A percentile compares a stretch with the other conserved stretches of the same genome.
Evolutionary conservation across 2,888 invertebrate genomes (phyloP).

Genomic region (Acanthosepion esculentum): DNA sequence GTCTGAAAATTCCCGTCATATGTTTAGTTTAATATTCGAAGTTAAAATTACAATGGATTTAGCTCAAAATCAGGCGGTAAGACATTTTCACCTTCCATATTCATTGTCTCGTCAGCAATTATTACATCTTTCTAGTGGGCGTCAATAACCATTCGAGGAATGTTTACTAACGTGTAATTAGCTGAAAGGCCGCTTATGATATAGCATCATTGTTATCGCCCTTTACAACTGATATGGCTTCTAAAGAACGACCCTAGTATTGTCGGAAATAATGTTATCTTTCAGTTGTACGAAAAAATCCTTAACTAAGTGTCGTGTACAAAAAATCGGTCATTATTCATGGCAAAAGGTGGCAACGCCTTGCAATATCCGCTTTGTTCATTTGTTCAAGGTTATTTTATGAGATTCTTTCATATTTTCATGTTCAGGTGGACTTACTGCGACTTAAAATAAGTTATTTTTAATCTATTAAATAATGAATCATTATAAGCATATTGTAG

Average conservation of each 20-base stretch:
- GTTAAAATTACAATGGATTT: not conserved
- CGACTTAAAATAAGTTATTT: no score
- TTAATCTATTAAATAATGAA: no score
- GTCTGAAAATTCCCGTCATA: no score
- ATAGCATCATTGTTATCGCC: not conserved
- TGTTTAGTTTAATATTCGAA: no score
- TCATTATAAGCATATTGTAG: no score
- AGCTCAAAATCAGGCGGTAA: not conserved
- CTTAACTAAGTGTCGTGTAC: not conserved
- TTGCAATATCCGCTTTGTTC: not conserved
- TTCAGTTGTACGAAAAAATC: not conserved
- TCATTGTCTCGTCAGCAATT: not conserved
- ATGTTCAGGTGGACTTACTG: no score
- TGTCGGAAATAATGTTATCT: not conserved
- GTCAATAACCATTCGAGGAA: not conserved
- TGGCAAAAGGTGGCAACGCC: not conserved
- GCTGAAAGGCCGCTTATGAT: not conserved
- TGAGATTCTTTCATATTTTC: no score
- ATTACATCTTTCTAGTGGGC: not conserved
- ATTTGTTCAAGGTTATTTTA: not conserved
- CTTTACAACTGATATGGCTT: not conserved
- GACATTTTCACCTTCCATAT: not conserved
- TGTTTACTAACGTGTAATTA: not conserved
- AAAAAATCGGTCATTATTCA: not conserved
- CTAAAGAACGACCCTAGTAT: not conserved